Evolutionary conservation across 2,888 invertebrate species (phyloP).

Genomic region (Parnassius apollo): DNA sequence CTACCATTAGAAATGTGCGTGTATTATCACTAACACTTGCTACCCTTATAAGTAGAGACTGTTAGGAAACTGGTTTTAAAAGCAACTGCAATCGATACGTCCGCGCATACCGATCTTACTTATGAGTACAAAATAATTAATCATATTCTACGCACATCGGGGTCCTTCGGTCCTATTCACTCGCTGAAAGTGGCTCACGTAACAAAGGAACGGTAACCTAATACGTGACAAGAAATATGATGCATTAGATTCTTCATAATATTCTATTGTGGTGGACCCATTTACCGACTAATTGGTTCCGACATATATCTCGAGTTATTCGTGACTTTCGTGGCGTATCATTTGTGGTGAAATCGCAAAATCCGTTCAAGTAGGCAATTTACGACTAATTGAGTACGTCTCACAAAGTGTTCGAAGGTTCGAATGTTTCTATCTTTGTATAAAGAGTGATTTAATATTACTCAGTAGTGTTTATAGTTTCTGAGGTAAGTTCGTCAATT

Average conservation of each 20-base stretch:
- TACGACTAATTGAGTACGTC: conserved; percentile 18
- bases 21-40: conserved; percentile 6
- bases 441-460: conserved; percentile 14
- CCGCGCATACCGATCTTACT: conserved; percentile 41
- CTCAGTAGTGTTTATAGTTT: not conserved
- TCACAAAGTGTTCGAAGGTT: conserved; percentile 6
- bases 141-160: conserved; percentile 71
- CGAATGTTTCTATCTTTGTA: conserved; percentile 11
- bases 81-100: conserved; percentile 43
- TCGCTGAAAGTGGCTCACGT: conserved; percentile 78
- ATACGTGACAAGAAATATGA: conserved; percentile 78
- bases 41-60: conserved; percentile 30
- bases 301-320: conserved; percentile 51
- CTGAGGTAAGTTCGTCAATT: conserved; percentile 12
- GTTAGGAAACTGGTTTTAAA: conserved; percentile 36
- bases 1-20: conserved; percentile 4
- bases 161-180: conserved; percentile 67
- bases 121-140: conserved; percentile 69
- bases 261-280: conserved; percentile 64
- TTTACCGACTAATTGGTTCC: conserved; percentile 69
- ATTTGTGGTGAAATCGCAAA: conserved; percentile 54
- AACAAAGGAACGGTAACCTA: conserved; percentile 77
- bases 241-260: conserved; percentile 61
- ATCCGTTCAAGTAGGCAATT: conserved; percentile 41
- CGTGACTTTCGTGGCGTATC: conserved; percentile 49